A percentile compares a stretch with the other conserved stretches of the same genome.
phyloP scores from a whole-genome alignment of 2,888 invertebrate species.

The Congeria kusceri region DNA sequence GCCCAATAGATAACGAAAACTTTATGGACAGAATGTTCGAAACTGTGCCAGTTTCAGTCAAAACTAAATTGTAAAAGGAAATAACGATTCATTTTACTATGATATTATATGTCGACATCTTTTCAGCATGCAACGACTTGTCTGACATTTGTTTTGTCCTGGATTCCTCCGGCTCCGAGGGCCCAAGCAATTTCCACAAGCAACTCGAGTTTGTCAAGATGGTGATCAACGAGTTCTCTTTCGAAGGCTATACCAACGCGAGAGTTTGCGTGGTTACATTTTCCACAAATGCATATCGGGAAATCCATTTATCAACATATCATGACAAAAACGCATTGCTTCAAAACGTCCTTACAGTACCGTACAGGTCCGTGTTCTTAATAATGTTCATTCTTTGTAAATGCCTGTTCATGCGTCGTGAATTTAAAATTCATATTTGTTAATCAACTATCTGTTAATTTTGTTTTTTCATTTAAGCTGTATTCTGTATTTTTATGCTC shows the following conservation, averaged over 20 bases:
- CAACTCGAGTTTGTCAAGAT: slow-evolving; percentile 69
- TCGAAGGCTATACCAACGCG: slow-evolving; percentile 50
- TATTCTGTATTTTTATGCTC: too few species aligned
- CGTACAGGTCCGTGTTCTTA: too few species aligned
- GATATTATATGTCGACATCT: too few species aligned
- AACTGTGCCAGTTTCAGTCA: too few species aligned
- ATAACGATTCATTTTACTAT: too few species aligned
- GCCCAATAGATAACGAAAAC: too few species aligned
- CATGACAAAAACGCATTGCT: slow-evolving; percentile 10
- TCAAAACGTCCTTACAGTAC: slow-evolving; percentile 22
- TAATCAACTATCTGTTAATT: too few species aligned
- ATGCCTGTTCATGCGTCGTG: not conserved
- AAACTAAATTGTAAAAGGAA: too few species aligned
- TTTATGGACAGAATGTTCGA: too few species aligned
- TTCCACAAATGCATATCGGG: slow-evolving; percentile 28
- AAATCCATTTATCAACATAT: slow-evolving; percentile 18
- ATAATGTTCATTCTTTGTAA: not conserved
- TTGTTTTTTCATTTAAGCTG: too few species aligned
- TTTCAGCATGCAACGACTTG: slow-evolving; percentile 35
- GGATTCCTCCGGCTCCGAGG: slow-evolving; percentile 70
- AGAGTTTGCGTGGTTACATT: slow-evolving; percentile 67
- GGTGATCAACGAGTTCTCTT: slow-evolving; percentile 67
- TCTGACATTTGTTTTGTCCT: slow-evolving; percentile 67
- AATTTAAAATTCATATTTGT: too few species aligned
- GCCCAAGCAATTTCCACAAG: slow-evolving; percentile 63